A percentile compares a stretch with the other conserved stretches of the same genome.
Conservation (phyloP, 2,113 vertebrate genomes). For the Rhea pennata region DNA sequence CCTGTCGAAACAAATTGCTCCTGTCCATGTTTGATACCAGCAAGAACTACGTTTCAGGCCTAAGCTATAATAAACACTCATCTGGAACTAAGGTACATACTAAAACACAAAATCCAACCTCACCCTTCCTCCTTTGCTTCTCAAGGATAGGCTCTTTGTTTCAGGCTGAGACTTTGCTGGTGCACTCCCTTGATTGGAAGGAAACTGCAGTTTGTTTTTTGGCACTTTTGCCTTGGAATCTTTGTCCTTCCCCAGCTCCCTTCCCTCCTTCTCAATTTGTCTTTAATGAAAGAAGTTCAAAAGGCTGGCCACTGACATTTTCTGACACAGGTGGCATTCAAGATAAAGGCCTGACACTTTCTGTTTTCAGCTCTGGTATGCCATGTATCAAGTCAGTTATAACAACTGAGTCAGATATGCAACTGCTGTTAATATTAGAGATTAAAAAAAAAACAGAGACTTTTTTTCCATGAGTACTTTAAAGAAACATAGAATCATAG, state of each 20-base stretch:
- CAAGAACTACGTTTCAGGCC: not conserved
- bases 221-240: conserved; percentile 27
- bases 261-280: not conserved
- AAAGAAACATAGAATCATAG: not conserved
- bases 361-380: not conserved
- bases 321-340: not conserved
- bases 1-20: not conserved
- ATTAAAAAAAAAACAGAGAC: not conserved
- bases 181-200: not conserved
- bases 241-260: not conserved
- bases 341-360: not conserved
- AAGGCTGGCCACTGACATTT: not conserved
- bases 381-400: not conserved
- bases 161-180: not conserved
- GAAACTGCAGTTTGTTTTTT: conserved; percentile 11
- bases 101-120: conserved; percentile 18
- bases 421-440: not conserved
- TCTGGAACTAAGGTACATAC: not conserved
- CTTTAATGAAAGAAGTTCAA: not conserved
- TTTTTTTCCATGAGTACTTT: not conserved
- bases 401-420: not conserved
- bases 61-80: not conserved
- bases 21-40: not conserved
- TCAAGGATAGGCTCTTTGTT: conserved; percentile 9
- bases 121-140: conserved; percentile 15